Conservation (phyloP, 2,797 vertebrate genomes). For the Cephalopachus bancanus region DNA sequence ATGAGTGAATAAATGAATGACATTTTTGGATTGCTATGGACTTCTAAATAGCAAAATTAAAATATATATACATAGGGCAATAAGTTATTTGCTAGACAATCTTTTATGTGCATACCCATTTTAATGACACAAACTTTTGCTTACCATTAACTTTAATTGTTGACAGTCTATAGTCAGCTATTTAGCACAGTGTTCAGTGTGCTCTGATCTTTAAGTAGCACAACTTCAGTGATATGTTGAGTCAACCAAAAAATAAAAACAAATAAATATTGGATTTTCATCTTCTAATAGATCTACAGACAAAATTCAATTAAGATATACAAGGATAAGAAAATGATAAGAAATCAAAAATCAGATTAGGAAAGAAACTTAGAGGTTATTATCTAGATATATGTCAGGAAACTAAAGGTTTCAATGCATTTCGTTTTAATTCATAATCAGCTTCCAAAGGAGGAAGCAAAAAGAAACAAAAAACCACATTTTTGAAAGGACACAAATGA, state of each 20-base stretch:
- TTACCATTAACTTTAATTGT: conserved; percentile 63
- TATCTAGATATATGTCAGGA: conserved; percentile 53
- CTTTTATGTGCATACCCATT: conserved; percentile 53
- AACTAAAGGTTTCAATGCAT: conserved; percentile 48
- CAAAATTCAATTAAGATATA: conserved; percentile 46
- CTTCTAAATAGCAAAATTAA: conserved; percentile 12
- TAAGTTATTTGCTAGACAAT: neutral
- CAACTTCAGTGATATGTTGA: neutral
- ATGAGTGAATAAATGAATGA: neutral
- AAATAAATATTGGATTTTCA: conserved; percentile 62
- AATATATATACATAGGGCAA: neutral
- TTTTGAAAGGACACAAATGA: conserved; percentile 22
- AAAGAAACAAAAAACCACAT: neutral
- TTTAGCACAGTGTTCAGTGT: conserved; percentile 19
- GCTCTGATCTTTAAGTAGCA: conserved; percentile 56
- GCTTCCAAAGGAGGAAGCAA: conserved; percentile 38
- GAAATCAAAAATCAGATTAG: conserved; percentile 60
- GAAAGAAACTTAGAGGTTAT: conserved; percentile 25
- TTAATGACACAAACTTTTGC: conserved; percentile 76
- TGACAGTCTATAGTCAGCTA: conserved; percentile 12
- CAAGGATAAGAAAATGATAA: neutral
- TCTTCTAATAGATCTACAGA: conserved; percentile 49
- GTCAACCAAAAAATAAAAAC: conserved; percentile 72
- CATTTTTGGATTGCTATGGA: neutral
- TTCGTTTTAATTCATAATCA: conserved; percentile 70